phyloP scores from a whole-genome alignment of 2,113 vertebrate species.

The Prunella fulvescens region DNA sequence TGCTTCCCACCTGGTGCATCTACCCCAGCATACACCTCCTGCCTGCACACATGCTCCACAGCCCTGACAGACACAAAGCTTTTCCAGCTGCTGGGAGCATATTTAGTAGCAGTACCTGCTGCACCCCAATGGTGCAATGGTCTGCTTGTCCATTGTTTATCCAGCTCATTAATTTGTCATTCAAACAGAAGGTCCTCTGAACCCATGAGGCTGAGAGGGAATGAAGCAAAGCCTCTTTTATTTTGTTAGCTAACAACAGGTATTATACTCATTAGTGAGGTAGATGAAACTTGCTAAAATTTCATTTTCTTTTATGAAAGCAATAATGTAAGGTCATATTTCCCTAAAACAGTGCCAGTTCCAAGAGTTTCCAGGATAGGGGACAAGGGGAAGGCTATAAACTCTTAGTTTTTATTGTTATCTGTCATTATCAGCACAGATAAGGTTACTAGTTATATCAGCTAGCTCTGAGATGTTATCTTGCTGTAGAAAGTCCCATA shows the following conservation, averaged over 20 bases:
- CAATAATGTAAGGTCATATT: neutral
- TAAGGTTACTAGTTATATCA: too few relatives aligned
- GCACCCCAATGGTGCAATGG: slow-evolving; percentile 65
- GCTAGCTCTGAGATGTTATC: too few relatives aligned
- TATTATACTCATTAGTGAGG: neutral
- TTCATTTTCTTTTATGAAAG: neutral
- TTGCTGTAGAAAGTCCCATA: too few relatives aligned
- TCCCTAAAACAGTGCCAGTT: neutral
- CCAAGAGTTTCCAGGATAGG: neutral
- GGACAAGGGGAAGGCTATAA: neutral
- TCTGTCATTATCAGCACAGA: too few relatives aligned
- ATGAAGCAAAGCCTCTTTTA: neutral
- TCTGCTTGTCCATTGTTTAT: slow-evolving; percentile 67
- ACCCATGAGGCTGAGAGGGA: neutral
- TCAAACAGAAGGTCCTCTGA: neutral
- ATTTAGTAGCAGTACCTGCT: slow-evolving; percentile 53
- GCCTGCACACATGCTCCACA: neutral
- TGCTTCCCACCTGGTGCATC: slow-evolving; percentile 68
- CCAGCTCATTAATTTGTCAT: slow-evolving; percentile 11
- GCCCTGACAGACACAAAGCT: neutral
- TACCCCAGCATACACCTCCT: neutral
- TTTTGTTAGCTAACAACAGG: neutral
- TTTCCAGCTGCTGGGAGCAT: neutral
- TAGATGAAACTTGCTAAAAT: neutral
- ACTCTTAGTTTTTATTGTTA: neutral